Evolutionary conservation across 2,797 vertebrate species (phyloP).

Genomic region (Galago senegalensis): DNA sequence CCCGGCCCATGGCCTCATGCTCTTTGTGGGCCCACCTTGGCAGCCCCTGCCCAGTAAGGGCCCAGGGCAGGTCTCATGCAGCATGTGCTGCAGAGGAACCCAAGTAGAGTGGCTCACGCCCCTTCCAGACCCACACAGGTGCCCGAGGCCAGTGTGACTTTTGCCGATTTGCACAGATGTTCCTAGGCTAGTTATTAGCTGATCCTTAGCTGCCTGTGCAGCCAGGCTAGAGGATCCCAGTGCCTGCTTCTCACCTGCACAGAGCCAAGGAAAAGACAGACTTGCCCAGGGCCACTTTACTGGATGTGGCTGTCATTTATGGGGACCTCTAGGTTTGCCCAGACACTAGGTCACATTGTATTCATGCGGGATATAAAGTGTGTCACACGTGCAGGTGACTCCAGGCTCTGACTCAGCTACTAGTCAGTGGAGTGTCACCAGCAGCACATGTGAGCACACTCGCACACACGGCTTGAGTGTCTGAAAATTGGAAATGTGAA

Average conservation of each 20-base stretch:
- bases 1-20: rapidly evolving
- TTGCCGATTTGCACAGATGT: rapidly evolving
- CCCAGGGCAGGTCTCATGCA: rapidly evolving
- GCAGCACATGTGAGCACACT: rapidly evolving
- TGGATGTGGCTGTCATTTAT: rapidly evolving
- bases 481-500: background rate
- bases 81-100: rapidly evolving
- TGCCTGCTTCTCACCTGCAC: background rate
- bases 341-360: rapidly evolving
- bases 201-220: background rate
- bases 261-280: background rate
- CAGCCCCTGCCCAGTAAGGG: background rate
- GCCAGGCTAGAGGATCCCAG: no score
- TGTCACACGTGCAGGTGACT: rapidly evolving
- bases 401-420: rapidly evolving
- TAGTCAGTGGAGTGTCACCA: rapidly evolving
- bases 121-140: rapidly evolving
- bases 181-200: rapidly evolving
- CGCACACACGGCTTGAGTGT: background rate
- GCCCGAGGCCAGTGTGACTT: background rate
- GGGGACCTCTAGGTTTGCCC: background rate
- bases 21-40: background rate
- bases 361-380: rapidly evolving
- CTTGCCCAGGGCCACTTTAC: rapidly evolving
- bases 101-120: background rate